Percentiles rank a stretch among this genome's conserved stretches.
Evolutionary conservation across 2,113 vertebrate genomes (phyloP).

Genomic region (Paradisaea rubra): DNA sequence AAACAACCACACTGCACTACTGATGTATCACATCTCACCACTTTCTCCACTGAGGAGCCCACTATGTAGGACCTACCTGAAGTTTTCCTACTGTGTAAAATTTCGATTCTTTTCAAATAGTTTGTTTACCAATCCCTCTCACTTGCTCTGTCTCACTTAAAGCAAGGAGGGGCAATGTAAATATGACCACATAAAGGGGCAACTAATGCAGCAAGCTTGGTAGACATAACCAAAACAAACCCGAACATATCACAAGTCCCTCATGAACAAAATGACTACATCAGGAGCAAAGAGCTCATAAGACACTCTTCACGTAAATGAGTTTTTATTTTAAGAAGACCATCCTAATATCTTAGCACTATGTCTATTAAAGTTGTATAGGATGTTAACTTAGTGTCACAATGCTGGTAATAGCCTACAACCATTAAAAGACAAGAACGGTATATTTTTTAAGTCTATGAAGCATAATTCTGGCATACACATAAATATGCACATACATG

Average conservation of each 20-base stretch:
- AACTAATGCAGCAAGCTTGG: neutral
- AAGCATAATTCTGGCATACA: neutral
- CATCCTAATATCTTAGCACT: neutral
- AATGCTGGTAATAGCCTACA: neutral
- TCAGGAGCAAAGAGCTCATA: neutral
- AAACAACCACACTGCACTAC: neutral
- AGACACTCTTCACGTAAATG: neutral
- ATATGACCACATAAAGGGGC: neutral
- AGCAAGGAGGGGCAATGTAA: neutral
- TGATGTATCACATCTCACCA: neutral
- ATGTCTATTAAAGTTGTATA: neutral
- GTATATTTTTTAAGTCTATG: neutral
- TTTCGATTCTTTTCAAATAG: neutral
- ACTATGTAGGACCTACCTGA: fast-evolving
- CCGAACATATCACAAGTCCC: neutral
- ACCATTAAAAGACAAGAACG: neutral
- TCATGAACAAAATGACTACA: neutral
- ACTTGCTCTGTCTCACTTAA: neutral
- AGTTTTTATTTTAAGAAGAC: neutral
- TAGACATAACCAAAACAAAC: neutral
- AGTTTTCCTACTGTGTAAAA: neutral
- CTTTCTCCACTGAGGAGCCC: neutral
- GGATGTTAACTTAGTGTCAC: neutral
- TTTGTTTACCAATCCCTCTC: neutral
- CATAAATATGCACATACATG: neutral